Base-by-base conservation (phyloP, 2,113 vertebrate species). In the Phalacrocorax pelagicus region DNA sequence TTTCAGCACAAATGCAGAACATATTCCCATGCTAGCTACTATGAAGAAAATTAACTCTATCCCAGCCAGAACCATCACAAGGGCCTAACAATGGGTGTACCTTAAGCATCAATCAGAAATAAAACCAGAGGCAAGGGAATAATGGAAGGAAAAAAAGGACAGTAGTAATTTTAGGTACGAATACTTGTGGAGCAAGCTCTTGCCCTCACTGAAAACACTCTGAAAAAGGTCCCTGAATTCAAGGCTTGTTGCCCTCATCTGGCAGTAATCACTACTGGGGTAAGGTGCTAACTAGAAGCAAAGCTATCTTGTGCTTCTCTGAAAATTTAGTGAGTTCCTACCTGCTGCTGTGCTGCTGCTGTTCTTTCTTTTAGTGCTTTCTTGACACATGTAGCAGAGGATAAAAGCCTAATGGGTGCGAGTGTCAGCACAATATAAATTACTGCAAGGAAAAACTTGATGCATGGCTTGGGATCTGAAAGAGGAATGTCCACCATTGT, bases 401-500 rank as follows among this genome's bases (percentile, higher is more conserved):
- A 97, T 97, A 97, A 96, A 96, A 97, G 95, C 96, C 96, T 98
- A 98, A 98, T 95, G 97, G 97, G 97, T 91, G 83, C 71, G 61
- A 84, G 81, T 98, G 98, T 98, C 98, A 98, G 97, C 67, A 94
- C 93, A 97, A 98, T 98, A 99, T 98, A 99, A 99, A 99, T 99
- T 98, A 98, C 97, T 65, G 97, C 92, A 92, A 97, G 91, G 86
- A 95, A 95, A 98, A 98, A 97, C 94, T 93, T 99, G 99, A 99
- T 99, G 98, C 99, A 99, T 99, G 98, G 98, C 98, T 94, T 95
- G 88, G 96, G 83, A 97, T 96, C 98, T 97, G 97, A 98, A 98
- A 98, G 96, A 97, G 97, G 97, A 98, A 97, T 97, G 97, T 98
- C 98, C 97, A 96, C 97, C 97, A 98, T 97, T 98, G 98, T 98